Conservation (phyloP, 2,797 vertebrate species). For the Myiotriccus ornatus region DNA sequence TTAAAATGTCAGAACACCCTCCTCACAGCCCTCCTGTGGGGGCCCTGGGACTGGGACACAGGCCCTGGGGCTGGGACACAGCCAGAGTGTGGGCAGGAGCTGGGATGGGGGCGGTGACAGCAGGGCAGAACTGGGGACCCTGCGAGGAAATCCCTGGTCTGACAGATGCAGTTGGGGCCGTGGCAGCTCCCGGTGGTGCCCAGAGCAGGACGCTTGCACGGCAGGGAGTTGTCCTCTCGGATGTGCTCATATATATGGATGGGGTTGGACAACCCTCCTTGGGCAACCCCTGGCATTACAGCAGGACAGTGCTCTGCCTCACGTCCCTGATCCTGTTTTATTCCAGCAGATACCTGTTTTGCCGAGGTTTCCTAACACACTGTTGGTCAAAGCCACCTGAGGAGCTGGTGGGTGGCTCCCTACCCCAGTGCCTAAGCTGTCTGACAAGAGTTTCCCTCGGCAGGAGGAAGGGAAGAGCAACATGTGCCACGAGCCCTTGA, state of each 20-base stretch:
- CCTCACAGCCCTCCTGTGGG: neutral
- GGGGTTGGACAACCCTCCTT: neutral
- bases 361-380: neutral
- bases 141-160: neutral
- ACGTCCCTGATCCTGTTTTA: neutral
- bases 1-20: neutral
- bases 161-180: accelerated
- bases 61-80: neutral
- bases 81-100: neutral
- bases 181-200: neutral
- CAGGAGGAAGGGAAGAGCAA: neutral
- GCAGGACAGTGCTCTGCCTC: neutral
- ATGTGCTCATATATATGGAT: neutral
- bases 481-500: accelerated
- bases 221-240: neutral
- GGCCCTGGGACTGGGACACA: neutral
- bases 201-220: neutral
- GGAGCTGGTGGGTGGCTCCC: neutral
- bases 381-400: neutral
- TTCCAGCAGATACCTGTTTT: neutral
- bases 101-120: neutral
- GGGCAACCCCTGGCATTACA: neutral
- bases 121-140: neutral
- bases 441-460: neutral
- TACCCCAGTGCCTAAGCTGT: neutral